phyloP scores from a whole-genome alignment of 2,113 vertebrate genomes.

The Platanista minor region DNA sequence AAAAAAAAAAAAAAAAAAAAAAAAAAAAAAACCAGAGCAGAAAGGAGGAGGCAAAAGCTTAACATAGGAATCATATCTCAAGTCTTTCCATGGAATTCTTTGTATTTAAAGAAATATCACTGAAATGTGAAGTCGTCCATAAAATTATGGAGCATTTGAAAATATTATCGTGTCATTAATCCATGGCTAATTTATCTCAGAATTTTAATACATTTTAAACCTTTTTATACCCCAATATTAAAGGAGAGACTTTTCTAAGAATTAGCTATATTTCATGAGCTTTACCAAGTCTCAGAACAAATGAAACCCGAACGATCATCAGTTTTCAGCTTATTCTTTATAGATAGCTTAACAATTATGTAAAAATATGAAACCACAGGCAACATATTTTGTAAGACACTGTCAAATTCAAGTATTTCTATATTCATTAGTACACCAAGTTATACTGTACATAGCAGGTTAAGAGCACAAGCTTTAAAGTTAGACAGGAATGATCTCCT shows the following conservation, averaged over 20 bases:
- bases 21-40: background rate
- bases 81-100: background rate
- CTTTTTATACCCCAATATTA: background rate
- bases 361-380: background rate
- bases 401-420: background rate
- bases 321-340: background rate
- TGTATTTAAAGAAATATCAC: background rate
- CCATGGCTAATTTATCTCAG: background rate
- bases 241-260: background rate
- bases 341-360: background rate
- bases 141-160: background rate
- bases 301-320: background rate
- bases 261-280: background rate
- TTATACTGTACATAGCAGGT: background rate
- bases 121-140: background rate
- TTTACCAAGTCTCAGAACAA: background rate
- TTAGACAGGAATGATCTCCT: background rate
- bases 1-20: too few relatives aligned
- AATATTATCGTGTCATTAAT: conserved; percentile 8
- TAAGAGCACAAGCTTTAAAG: background rate
- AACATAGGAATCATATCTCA: background rate
- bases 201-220: background rate
- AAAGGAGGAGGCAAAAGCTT: background rate
- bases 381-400: background rate
- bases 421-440: background rate